Conservation (phyloP, 2,797 vertebrate species). For the Notolabrus celidotus region DNA sequence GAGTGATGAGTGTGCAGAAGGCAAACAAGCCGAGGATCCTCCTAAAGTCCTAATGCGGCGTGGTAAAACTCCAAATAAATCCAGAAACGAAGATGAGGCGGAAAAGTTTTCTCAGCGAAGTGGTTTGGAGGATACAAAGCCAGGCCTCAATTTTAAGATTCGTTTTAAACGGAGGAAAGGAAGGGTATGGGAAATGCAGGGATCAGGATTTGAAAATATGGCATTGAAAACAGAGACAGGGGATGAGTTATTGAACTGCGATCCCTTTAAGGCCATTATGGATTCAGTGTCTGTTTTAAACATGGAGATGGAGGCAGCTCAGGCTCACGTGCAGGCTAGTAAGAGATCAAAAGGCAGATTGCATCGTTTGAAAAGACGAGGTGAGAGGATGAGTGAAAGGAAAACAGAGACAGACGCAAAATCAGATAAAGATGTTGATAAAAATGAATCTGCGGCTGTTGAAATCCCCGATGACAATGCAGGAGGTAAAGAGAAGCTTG, state of each 20-base stretch:
- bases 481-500: slow-evolving; percentile 37
- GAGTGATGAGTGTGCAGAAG: slow-evolving; percentile 10
- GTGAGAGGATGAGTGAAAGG: slow-evolving; percentile 48
- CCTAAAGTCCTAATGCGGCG: neutral
- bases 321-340: slow-evolving; percentile 77
- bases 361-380: slow-evolving; percentile 73
- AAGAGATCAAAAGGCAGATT: slow-evolving; percentile 76
- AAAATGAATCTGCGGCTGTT: neutral
- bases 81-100: slow-evolving; percentile 9
- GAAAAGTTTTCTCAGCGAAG: slow-evolving; percentile 33
- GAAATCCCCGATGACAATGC: slow-evolving; percentile 2
- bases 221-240: slow-evolving; percentile 61
- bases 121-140: slow-evolving; percentile 61
- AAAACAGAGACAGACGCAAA: slow-evolving; percentile 13
- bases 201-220: slow-evolving; percentile 43
- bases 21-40: slow-evolving; percentile 2
- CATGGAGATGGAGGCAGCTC: slow-evolving; percentile 85
- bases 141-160: slow-evolving; percentile 80
- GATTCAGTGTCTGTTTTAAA: slow-evolving; percentile 85
- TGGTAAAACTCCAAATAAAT: neutral
- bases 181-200: slow-evolving; percentile 85
- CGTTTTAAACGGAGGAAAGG: slow-evolving; percentile 84
- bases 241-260: slow-evolving; percentile 52
- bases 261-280: slow-evolving; percentile 87
- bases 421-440: slow-evolving; percentile 21